phyloP scores from a whole-genome alignment of 2,797 vertebrate genomes.

The Steatocranus sp. region DNA sequence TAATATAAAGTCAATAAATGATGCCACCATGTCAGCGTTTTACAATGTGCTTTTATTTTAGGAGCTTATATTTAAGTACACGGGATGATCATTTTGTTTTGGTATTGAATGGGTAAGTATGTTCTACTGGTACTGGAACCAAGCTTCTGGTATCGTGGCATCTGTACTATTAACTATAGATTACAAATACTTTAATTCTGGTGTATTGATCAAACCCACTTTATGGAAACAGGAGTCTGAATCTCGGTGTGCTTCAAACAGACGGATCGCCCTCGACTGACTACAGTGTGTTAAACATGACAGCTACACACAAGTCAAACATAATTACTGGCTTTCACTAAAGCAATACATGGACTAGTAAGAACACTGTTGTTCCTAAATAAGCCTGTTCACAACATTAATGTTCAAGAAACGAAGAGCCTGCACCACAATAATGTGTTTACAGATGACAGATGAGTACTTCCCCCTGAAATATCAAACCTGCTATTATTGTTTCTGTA shows the following conservation, averaged over 20 bases:
- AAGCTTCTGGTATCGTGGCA: neutral
- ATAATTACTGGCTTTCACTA: accelerated
- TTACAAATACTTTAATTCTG: neutral
- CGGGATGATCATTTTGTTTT: accelerated
- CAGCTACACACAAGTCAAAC: neutral
- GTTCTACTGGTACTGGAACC: neutral
- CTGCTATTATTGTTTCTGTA: neutral
- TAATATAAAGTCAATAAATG: neutral
- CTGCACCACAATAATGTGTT: neutral
- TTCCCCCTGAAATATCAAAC: neutral
- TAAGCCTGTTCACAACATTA: neutral
- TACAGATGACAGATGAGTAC: neutral
- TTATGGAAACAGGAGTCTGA: neutral
- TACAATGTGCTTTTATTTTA: neutral
- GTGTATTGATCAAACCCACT: neutral
- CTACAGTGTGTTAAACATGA: neutral
- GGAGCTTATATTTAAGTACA: neutral
- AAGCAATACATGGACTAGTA: neutral
- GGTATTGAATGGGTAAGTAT: neutral
- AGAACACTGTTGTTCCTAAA: neutral
- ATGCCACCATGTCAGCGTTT: neutral
- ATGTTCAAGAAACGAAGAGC: neutral
- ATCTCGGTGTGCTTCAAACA: neutral
- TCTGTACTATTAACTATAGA: neutral
- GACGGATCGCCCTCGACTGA: neutral